Base-by-base conservation (phyloP, 2,113 vertebrate genomes). In the Malurus elegans region DNA sequence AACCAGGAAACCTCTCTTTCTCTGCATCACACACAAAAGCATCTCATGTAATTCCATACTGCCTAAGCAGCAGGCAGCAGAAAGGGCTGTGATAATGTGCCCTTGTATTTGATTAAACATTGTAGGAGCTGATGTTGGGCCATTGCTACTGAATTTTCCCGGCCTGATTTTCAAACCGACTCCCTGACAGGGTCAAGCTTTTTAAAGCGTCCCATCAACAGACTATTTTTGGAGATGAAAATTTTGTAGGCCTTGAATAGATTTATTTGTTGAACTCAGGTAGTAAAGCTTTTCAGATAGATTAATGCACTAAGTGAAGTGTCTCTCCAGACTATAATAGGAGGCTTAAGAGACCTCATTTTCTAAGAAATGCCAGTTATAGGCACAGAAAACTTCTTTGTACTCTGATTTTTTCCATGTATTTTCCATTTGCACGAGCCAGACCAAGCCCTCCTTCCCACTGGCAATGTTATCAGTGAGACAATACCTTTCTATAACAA, bases 231-330 rank as follows among this genome's bases (percentile, higher is more conserved):
- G 26, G 69, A 74, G 50, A 50, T 69, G 20, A 78, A 76, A 71
- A 60, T 78, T 82, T 38, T 66, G 57, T 75, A 44, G 82, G 65
- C n/a, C 64, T 88, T 91, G 23, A 92, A 79, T 34, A 91, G 80
- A 93, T 76, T 84, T 88, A 85, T 81, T 93, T 96, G 88, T 74
- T 74, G 91, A 97, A 95, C 64, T 83, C 29, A 20, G 60, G 62
- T 64, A 84, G 74, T 70, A 83, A 80, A 81, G 75, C 70, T 92
- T 90, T 94, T 79, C 84, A 78, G 82, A 50, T 10, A 70, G 92
- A 96, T 93, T 95, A 96, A 96, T 87, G 50, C 53, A 79, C 76
- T 89, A 93, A 94, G 53, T 86, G 88, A 95, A 97, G 95, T 74
- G 84, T 86, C 90, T 97, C 79, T 97, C 78, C 65, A 92, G 89